A percentile compares a stretch with the other conserved stretches of the same genome.
Conservation (phyloP, 2,888 invertebrate species). For the Papilio demoleus region DNA sequence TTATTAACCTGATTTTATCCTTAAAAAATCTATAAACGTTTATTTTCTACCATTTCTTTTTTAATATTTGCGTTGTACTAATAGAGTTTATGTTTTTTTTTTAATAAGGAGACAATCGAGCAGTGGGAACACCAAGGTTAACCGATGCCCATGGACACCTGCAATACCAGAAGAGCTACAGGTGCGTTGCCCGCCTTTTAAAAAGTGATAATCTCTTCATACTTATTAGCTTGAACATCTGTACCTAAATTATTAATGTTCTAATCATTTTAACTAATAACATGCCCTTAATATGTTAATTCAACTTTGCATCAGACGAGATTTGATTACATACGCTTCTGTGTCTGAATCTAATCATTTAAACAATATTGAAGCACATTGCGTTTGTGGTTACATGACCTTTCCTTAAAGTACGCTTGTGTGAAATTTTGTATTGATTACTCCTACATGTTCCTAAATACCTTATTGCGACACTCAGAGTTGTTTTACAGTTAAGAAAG, state of each 20-base stretch:
- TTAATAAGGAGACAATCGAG: no score
- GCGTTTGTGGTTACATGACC: constrained; percentile 3
- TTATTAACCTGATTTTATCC: no score
- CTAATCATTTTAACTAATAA: constrained; percentile 75
- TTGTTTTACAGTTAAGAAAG: background rate
- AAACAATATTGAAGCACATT: constrained; percentile 42
- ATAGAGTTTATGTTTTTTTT: background rate
- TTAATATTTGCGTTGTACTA: background rate
- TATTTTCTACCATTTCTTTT: no score
- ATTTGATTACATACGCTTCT: constrained; percentile 57
- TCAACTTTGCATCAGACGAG: constrained; percentile 62
- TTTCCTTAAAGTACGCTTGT: background rate
- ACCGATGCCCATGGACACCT: no score
- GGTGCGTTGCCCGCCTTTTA: no score
- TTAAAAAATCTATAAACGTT: no score
- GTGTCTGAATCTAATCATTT: constrained; percentile 45
- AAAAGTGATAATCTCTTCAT: background rate
- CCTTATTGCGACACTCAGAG: background rate
- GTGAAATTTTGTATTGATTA: background rate
- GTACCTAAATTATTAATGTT: constrained; percentile 68
- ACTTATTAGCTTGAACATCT: background rate
- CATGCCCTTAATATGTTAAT: constrained; percentile 64
- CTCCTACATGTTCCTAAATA: background rate
- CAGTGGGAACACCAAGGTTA: no score
- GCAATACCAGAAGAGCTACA: no score